A percentile compares a stretch with the other conserved stretches of the same genome.
Evolutionary conservation across 1,140 invertebrate genomes (phyloP).

Genomic region (Linepithema humile): DNA sequence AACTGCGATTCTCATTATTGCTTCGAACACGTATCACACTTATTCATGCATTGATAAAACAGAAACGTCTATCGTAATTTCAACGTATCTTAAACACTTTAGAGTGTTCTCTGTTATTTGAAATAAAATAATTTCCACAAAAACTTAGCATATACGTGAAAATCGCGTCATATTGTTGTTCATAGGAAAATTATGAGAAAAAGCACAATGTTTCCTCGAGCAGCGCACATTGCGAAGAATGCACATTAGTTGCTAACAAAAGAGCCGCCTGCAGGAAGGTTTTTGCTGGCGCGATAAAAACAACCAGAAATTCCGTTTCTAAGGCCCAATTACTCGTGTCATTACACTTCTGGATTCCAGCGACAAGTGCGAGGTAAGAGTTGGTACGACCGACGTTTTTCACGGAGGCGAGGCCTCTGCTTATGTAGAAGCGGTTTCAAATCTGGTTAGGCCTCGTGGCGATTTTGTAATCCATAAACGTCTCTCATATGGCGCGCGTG

Average conservation of each 20-base stretch:
- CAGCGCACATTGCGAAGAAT: slow-evolving; percentile 53
- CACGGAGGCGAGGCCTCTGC: slow-evolving; percentile 49
- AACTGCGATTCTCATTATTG: no score
- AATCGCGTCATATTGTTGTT: no score
- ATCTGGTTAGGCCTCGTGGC: slow-evolving; percentile 70
- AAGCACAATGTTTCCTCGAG: slow-evolving; percentile 48
- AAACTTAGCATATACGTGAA: no score
- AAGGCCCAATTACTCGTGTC: slow-evolving; percentile 74
- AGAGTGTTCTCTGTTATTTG: no score
- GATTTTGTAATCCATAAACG: slow-evolving; percentile 80
- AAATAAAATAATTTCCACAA: no score
- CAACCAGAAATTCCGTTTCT: slow-evolving; percentile 68
- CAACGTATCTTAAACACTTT: no score
- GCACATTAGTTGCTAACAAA: slow-evolving; percentile 71
- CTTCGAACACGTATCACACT: no score
- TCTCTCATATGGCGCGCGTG: slow-evolving; percentile 73
- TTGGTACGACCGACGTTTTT: slow-evolving; percentile 48
- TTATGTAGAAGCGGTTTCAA: slow-evolving; percentile 73
- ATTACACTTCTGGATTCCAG: slow-evolving; percentile 73
- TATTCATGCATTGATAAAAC: no score
- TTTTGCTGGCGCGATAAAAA: slow-evolving; percentile 55
- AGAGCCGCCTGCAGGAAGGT: slow-evolving; percentile 58
- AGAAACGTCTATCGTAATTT: no score
- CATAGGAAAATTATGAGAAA: no score
- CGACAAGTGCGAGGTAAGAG: slow-evolving; percentile 64